A percentile compares a stretch with the other conserved stretches of the same genome.
Evolutionary conservation across 2,888 invertebrate genomes (phyloP).

Genomic region (Lasius platythorax): DNA sequence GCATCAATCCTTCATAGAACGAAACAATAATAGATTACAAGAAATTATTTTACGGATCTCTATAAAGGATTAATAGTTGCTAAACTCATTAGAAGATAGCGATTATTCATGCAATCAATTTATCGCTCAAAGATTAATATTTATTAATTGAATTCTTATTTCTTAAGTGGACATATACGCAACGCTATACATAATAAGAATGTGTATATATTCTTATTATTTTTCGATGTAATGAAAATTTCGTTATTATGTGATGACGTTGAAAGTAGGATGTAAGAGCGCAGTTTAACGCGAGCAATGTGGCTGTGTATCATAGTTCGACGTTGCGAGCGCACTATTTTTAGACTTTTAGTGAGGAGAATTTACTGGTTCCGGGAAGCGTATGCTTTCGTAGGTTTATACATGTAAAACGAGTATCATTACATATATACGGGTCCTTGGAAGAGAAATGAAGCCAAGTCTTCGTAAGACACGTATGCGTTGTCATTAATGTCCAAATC

Average conservation of each 20-base stretch:
- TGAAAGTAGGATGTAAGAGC: background rate
- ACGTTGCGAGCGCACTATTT: slow-evolving; percentile 45
- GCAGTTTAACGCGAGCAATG: slow-evolving; percentile 37
- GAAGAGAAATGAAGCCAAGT: background rate
- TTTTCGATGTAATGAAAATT: background rate
- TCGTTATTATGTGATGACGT: slow-evolving; percentile 4
- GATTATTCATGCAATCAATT: background rate
- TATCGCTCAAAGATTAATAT: background rate
- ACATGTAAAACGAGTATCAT: slow-evolving; percentile 8
- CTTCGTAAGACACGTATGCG: background rate
- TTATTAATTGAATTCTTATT: background rate
- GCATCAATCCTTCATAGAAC: background rate
- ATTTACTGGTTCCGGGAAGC: slow-evolving; percentile 30
- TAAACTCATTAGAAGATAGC: background rate
- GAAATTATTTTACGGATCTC: background rate
- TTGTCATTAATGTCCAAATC: slow-evolving; percentile 15
- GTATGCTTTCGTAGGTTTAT: slow-evolving; percentile 9
- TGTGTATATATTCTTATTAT: background rate
- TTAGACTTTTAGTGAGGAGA: slow-evolving; percentile 31
- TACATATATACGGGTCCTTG: background rate
- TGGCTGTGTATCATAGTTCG: slow-evolving; percentile 48
- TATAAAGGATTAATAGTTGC: background rate
- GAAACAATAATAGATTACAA: background rate
- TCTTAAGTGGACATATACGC: background rate
- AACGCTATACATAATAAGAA: background rate